Conservation (phyloP, 2,797 vertebrate genomes). For the Knipowitschia caucasica region DNA sequence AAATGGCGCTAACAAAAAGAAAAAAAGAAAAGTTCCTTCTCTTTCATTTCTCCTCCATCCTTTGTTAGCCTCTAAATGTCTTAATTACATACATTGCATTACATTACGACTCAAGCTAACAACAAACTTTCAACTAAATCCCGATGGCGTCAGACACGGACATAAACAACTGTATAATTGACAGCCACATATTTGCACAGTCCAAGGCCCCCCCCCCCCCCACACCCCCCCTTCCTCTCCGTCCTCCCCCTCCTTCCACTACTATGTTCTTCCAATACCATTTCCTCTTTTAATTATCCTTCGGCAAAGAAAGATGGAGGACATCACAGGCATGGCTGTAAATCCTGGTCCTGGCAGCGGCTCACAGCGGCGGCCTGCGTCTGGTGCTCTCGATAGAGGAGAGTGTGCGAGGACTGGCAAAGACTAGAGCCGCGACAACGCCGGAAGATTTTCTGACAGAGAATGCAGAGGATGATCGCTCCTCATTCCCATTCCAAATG, state of each 20-base stretch:
- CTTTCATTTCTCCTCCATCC: slow-evolving; percentile 35
- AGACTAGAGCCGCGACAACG: slow-evolving; percentile 67
- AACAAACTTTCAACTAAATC: slow-evolving; percentile 62
- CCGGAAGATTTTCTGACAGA: slow-evolving; percentile 73
- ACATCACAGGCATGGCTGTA: slow-evolving; percentile 80
- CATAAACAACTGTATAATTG: slow-evolving; percentile 74
- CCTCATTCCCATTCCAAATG: slow-evolving; percentile 62
- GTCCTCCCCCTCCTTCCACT: slow-evolving; percentile 55
- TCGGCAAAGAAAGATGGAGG: slow-evolving; percentile 71
- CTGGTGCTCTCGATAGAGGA: slow-evolving; percentile 80
- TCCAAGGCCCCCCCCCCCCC: slow-evolving; percentile 56
- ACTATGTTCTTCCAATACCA: slow-evolving; percentile 76
- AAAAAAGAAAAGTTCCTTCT: slow-evolving; percentile 19
- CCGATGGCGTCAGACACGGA: slow-evolving; percentile 34
- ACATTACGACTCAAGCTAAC: slow-evolving; percentile 47
- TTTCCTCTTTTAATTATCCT: slow-evolving; percentile 84
- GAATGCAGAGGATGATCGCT: slow-evolving; percentile 78
- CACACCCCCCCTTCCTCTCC: neutral
- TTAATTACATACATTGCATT: slow-evolving; percentile 44
- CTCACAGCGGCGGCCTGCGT: slow-evolving; percentile 75
- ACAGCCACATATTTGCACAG: slow-evolving; percentile 76
- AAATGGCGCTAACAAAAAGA: neutral
- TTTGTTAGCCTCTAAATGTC: slow-evolving; percentile 49
- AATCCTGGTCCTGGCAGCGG: slow-evolving; percentile 78
- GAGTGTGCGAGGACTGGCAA: slow-evolving; percentile 69